These are phyloP conservation scores for Nannoperca australis DNA, from an alignment of 2,797 vertebrate genomes.

Conservation along the genomic window DNA sequence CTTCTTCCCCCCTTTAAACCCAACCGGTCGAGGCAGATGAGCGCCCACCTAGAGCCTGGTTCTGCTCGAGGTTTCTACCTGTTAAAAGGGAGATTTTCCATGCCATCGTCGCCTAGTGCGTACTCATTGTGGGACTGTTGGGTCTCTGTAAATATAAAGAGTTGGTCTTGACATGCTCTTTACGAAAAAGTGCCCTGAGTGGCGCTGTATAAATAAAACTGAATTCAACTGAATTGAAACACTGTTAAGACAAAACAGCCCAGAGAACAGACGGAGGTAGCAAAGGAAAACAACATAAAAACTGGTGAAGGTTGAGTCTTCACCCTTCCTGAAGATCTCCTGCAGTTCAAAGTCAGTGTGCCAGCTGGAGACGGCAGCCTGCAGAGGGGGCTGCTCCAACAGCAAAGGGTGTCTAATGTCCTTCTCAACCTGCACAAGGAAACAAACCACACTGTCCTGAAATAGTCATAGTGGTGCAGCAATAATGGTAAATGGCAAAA, in stretches of 20 bases:
- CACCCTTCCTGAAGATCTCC: constrained; percentile 97
- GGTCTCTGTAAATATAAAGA: no score
- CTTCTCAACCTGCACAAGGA: constrained; percentile 90
- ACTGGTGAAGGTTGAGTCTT: constrained; percentile 47
- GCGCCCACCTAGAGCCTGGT: no score
- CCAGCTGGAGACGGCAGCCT: constrained; percentile 92
- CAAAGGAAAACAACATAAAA: neutral
- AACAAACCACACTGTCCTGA: constrained; percentile 44
- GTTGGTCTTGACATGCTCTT: no score
- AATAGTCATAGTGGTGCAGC: neutral
- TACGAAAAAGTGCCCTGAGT: no score
- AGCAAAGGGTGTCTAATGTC: constrained; percentile 91
- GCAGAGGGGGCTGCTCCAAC: constrained; percentile 90
- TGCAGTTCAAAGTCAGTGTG: constrained; percentile 94
- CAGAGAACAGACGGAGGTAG: neutral
- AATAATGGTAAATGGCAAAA: no score
- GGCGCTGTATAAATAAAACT: no score
- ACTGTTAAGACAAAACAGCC: neutral
- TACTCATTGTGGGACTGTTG: no score
- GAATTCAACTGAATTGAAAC: neutral
- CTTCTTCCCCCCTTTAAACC: no score
- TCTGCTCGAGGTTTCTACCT: no score
- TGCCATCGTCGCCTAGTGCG: no score
- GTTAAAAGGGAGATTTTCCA: no score
- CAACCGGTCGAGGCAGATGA: no score